Base-by-base conservation (phyloP, 35 echinoderm and acorn worm species). In the Hemicentrotus pulcherrimus region DNA sequence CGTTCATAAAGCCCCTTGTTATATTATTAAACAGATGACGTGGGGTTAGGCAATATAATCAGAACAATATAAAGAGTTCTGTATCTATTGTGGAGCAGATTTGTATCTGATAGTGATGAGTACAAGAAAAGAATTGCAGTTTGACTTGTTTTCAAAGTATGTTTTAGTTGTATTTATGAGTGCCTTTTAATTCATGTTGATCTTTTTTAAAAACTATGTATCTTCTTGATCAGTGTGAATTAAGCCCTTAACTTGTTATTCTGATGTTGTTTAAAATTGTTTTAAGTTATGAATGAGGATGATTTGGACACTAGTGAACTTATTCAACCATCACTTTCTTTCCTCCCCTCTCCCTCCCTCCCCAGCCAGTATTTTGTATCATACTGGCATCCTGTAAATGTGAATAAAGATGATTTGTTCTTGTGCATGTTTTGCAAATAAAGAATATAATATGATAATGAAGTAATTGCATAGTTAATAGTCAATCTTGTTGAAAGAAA, bases 381-480 rank as follows among this genome's bases (percentile, higher is more conserved):
- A 78, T 78, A 78, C 28, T 78, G 19, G 28, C 24, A 78, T 78
- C 19, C 18, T 78, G 65, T 78, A 28, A 7, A 78, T 78, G 65
- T 78, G 65, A 78, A 24, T 24, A 24, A 71, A 19, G 18, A 71
- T 78, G 65, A 78, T 55, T 55, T 55, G 65, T 78, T 78, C 65
- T 78, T 78, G 65, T 78, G 65, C 65, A 78, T 78, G 65, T 78
- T n/a, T 78, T 78, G 65, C 65, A 78, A 78, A 78, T 78, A 78
- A 78, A 78, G 65, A 78, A 28, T 78, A 78, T 78, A 28, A 78
- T 78, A 78, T 78, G 65, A 78, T 28, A 78, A 78, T 78, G 65
- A 28, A 78, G 19, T 8, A 78, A 78, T 78, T 78, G 28, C 28
- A 78, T 78, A 22, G 5, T n/a, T 28, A 4, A 28, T 78, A 55